Percentiles rank a stretch among this genome's conserved stretches.
These are phyloP conservation scores for Cryptus viduatorius DNA, from an alignment of 2,888 invertebrate genomes.

Conservation along the genomic window DNA sequence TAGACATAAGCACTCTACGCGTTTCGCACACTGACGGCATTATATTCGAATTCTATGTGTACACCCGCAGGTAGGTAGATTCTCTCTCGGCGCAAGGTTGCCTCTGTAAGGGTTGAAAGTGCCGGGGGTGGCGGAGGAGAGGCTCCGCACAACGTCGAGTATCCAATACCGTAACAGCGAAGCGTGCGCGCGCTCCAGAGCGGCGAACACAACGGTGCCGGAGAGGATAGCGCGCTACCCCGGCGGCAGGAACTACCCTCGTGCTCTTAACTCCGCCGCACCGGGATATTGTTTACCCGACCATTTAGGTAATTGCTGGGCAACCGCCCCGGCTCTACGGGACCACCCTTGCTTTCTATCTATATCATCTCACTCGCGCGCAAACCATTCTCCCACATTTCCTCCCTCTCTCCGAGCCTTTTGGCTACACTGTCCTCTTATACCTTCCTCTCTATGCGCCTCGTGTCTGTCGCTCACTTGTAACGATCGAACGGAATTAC, in stretches of 20 bases:
- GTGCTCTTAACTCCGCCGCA: conserved; percentile 82
- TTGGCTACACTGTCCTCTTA: background rate
- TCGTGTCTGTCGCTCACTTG: conserved; percentile 53
- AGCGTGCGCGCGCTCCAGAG: conserved; percentile 52
- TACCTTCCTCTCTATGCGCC: background rate
- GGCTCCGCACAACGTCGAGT: conserved; percentile 58
- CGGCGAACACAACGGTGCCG: conserved; percentile 52
- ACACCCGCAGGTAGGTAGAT: background rate
- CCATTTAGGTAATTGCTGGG: conserved; percentile 85
- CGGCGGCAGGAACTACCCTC: conserved; percentile 53
- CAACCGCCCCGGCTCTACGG: conserved; percentile 79
- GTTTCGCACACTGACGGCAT: conserved; percentile 47
- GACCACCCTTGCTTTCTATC: conserved; percentile 51
- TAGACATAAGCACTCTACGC: conserved; percentile 19
- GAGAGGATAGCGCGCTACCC: conserved; percentile 48
- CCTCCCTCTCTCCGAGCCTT: conserved; percentile 13
- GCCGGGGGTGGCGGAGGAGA: conserved; percentile 31
- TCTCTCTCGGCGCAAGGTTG: conserved; percentile 49
- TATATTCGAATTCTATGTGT: conserved; percentile 37
- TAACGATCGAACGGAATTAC: conserved; percentile 80
- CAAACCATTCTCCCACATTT: conserved; percentile 13
- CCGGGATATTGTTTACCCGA: conserved; percentile 84
- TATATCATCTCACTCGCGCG: conserved; percentile 70
- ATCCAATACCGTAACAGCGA: conserved; percentile 61
- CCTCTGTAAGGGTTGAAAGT: conserved; percentile 53